These are phyloP conservation scores for Drosophila prostipennis DNA, from an alignment of 2,888 invertebrate species.

Conservation along the genomic window DNA sequence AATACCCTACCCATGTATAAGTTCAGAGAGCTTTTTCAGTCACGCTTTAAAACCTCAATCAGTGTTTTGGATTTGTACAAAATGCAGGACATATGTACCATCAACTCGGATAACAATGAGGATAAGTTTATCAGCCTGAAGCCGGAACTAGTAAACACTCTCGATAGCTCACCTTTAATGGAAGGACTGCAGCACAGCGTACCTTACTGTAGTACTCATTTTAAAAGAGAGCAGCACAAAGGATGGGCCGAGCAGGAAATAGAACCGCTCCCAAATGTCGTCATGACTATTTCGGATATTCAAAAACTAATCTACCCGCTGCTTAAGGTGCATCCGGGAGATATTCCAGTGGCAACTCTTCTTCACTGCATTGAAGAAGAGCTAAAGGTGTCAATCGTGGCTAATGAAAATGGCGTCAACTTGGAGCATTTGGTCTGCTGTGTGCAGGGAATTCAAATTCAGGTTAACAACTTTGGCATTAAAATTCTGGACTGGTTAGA, in stretches of 20 bases:
- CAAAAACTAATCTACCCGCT: conserved; percentile 82
- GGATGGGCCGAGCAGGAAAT: conserved; percentile 92
- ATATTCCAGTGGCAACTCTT: conserved; percentile 83
- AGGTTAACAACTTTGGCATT: conserved; percentile 84
- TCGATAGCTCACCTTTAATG: conserved; percentile 84
- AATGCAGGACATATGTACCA: conserved; percentile 90
- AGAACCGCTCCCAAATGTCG: conserved; percentile 86
- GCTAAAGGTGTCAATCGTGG: conserved; percentile 75
- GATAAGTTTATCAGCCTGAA: conserved; percentile 90
- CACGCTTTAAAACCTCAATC: conserved; percentile 90
- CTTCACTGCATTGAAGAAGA: conserved; percentile 83
- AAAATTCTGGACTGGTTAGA: conserved; percentile 83
- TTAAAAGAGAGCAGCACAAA: conserved; percentile 86
- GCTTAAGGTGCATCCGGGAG: conserved; percentile 82
- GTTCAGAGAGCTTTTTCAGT: conserved; percentile 92
- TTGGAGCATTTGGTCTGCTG: conserved; percentile 95
- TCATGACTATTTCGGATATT: conserved; percentile 83
- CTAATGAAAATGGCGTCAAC: conserved; percentile 89
- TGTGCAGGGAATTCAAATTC: conserved; percentile 88
- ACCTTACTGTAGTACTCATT: conserved; percentile 88
- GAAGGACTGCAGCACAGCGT: conserved; percentile 85
- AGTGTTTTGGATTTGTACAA: conserved; percentile 89
- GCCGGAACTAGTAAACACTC: conserved; percentile 86
- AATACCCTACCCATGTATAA: conserved; percentile 91
- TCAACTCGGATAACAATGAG: conserved; percentile 89